These are phyloP conservation scores for Salticus scenicus DNA, from an alignment of 2,888 invertebrate species.

Conservation along the genomic window DNA sequence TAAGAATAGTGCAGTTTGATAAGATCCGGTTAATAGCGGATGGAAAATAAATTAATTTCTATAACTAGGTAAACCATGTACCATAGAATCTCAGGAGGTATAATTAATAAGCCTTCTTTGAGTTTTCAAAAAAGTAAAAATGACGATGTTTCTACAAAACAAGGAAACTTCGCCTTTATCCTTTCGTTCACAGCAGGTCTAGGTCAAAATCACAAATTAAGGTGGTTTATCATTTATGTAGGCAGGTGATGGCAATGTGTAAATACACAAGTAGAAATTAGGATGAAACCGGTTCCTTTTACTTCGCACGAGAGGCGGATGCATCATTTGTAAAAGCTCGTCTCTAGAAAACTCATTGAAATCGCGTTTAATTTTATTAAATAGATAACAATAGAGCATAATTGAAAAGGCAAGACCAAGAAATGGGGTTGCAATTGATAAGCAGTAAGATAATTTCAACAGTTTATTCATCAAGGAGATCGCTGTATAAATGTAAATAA, in stretches of 20 bases:
- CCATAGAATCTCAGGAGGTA: background rate
- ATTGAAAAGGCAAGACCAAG: background rate
- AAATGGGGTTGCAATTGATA: background rate
- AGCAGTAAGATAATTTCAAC: background rate
- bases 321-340: background rate
- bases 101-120: constrained; percentile 29
- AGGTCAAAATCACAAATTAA: constrained; percentile 17
- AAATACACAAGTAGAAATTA: background rate
- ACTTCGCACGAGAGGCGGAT: background rate
- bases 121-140: constrained; percentile 32
- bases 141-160: background rate
- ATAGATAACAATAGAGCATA: background rate
- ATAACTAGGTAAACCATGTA: background rate
- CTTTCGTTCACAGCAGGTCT: constrained; percentile 13
- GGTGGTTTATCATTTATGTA: constrained; percentile 35
- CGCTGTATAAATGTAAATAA: too few relatives aligned
- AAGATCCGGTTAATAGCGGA: too few relatives aligned
- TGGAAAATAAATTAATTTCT: background rate
- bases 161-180: constrained; percentile 14
- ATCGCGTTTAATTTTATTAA: background rate
- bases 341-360: background rate
- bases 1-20: too few relatives aligned
- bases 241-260: constrained; percentile 17
- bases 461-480: too few relatives aligned
- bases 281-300: background rate